Evolutionary conservation across 2,888 invertebrate genomes (phyloP), one percentile per base, ranked within the genome.

Genomic region (Pristionchus entomophagus): DNA sequence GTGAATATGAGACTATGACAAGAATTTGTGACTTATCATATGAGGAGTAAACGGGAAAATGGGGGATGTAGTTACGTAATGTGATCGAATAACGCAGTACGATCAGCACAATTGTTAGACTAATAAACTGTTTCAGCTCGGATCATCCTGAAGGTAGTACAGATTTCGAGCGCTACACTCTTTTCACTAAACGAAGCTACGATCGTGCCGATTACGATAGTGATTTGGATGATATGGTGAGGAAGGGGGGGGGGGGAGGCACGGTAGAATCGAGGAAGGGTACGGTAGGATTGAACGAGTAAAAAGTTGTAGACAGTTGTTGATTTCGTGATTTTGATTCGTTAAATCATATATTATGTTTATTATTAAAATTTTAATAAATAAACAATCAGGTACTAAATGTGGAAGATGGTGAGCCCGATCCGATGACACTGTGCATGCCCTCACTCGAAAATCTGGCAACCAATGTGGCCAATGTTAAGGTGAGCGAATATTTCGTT

Each of bases 211-310:
- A 83, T 17, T 83, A 45, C 62, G 22, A 26, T 26, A 62, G 62
- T 8, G 62, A 83, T 62, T 62, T 83, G 83, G 83, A 83, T 26
- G 62, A 62, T 62, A 83, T 83, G 83, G 83, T 83, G 45, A 69
- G 69, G 56, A 22, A n/a, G 56, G 45, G 45, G 45, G 19, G 56
- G 56, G 17, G 49, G 17, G 49, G 49, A 49, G 56, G 22, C n/a
- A n/a, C n/a, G n/a, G n/a, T n/a, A n/a, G n/a, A n/a, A n/a, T n/a
- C n/a, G n/a, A n/a, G n/a, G n/a, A n/a, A n/a, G n/a, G n/a, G n/a
- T n/a, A n/a, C n/a, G n/a, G n/a, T n/a, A n/a, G n/a, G n/a, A n/a
- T n/a, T n/a, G 17, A 51, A 12, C 22, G 51, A 4, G 22, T 69
- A 6, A 3, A n/a, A 35, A 35, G 32, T n/a, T n/a, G n/a, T n/a